Evolutionary conservation across 2,797 vertebrate genomes (phyloP).

Genomic region (Hydrophis major): DNA sequence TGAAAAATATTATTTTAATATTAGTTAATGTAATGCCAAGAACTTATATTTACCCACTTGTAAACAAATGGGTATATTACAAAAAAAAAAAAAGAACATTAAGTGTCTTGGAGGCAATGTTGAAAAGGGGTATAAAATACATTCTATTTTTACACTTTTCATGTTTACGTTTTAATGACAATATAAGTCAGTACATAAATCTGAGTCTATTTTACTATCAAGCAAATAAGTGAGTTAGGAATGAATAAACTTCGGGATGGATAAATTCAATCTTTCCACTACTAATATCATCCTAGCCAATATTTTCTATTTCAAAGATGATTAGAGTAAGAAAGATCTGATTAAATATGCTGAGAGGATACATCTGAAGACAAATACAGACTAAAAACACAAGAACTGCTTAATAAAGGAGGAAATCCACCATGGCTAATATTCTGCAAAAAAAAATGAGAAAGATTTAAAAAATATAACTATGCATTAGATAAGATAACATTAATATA

Average conservation of each 20-base stretch:
- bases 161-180: background rate
- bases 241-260: background rate
- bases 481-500: background rate
- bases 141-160: background rate
- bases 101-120: background rate
- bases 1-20: background rate
- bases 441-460: background rate
- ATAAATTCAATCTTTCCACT: background rate
- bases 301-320: background rate
- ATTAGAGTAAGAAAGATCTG: background rate
- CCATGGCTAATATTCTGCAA: background rate
- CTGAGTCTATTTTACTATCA: background rate
- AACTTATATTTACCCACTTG: background rate
- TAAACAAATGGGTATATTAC: background rate
- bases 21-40: background rate
- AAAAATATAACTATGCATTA: background rate
- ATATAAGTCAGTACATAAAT: background rate
- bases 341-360: background rate
- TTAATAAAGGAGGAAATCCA: background rate
- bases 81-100: background rate
- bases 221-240: background rate
- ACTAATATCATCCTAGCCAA: background rate
- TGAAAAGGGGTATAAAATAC: background rate
- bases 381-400: background rate
- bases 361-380: background rate